Base-by-base conservation (phyloP, 2,888 invertebrate genomes). In the Nemotelus nigrinus region DNA sequence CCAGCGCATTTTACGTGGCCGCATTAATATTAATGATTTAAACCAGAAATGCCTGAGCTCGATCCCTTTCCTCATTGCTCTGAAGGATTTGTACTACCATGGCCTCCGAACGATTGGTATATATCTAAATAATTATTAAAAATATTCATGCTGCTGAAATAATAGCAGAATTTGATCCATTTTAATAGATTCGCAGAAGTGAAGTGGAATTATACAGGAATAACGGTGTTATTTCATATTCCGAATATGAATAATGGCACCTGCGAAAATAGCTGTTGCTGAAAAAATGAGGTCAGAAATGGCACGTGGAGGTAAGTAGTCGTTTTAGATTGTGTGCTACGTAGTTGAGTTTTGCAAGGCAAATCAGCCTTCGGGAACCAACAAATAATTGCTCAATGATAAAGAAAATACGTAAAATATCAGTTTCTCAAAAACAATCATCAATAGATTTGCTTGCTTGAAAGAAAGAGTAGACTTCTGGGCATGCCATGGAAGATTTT, bases 21-120 rank as follows among this genome's bases (percentile, higher is more conserved):
- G 6, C 47, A 74, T 74, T 60, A 63, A 63, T 74, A 74, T 74
- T 74, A 63, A 74, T 63, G 60, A 74, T 47, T 50, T 47, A 39
- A 57, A 39, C 58, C 58, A 25, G 55, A 7, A n/a, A 60, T 50
- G n/a, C 50, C 50, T 50, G 50, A 60, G 41, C 41, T 60, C 60
- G 25, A 25, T 60, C 60, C 60, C 60, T 60, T 41, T 3, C 41
- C 7, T 39, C 60, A 25, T 60, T 43, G 41, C 25, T 25, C 25
- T 25, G 25, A 25, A 25, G 25, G 25, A 25, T 25, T 25, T 0
- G 25, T 25, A 25, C 25, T 25, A 25, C 25, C 25, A 25, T 25
- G 25, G 25, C 10, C 70, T 39, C 10, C 43, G 55, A 48, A 67
- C 25, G 25, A 10, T 43, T 47, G 63, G 41, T 39, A 57, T 60